Evolutionary conservation across 2,113 vertebrate species (phyloP).

Genomic region (Lasiurus borealis): DNA sequence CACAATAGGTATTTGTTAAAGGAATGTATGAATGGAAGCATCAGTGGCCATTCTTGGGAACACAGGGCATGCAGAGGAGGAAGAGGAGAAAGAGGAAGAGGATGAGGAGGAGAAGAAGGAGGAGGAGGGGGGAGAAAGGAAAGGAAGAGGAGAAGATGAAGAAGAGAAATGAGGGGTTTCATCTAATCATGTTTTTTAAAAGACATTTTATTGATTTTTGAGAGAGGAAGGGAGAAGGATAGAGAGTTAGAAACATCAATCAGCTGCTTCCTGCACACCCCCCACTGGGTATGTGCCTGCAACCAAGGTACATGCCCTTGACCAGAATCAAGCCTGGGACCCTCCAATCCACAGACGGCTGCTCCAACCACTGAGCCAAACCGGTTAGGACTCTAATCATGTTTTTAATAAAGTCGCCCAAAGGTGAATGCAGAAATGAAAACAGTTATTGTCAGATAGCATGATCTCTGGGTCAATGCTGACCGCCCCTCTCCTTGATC

Average conservation of each 20-base stretch:
- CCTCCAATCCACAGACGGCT: too few species aligned
- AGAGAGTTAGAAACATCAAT: too few species aligned
- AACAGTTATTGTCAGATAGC: neutral
- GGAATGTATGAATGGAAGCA: neutral
- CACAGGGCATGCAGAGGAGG: fast-evolving
- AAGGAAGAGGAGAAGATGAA: neutral
- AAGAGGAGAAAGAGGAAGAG: fast-evolving
- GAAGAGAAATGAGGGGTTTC: neutral
- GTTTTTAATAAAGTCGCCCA: neutral
- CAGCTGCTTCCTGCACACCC: too few species aligned
- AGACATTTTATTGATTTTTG: too few species aligned
- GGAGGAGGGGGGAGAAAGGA: fast-evolving
- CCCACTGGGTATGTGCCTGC: too few species aligned
- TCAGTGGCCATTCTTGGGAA: neutral
- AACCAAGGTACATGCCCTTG: too few species aligned
- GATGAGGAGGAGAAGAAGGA: too few species aligned
- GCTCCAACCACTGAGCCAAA: too few species aligned
- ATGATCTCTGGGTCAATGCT: neutral
- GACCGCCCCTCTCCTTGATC: neutral
- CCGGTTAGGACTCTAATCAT: too few species aligned
- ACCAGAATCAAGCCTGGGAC: too few species aligned
- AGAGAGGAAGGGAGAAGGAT: too few species aligned
- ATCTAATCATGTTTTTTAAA: neutral
- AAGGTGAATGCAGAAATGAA: neutral
- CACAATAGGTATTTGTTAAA: neutral